phyloP scores from a whole-genome alignment of 1,140 invertebrate genomes.

The Drosophila albomicans region DNA sequence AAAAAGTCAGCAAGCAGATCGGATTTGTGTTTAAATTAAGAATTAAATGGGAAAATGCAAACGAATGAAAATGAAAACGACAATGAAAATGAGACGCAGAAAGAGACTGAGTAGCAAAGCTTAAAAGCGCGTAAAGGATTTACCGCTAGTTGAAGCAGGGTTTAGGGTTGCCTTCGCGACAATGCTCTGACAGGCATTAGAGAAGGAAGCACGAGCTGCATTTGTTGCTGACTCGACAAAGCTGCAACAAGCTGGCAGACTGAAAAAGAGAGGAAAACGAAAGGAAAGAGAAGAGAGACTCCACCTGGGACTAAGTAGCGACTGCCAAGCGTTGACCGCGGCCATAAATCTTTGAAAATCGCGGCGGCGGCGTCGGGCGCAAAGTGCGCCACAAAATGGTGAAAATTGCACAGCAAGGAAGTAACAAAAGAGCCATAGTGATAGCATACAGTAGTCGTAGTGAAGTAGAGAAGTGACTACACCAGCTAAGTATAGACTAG shows the following conservation, averaged over 20 bases:
- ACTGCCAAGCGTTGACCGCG: conserved; percentile 56
- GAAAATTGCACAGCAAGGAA: conserved; percentile 76
- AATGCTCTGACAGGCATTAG: conserved; percentile 75
- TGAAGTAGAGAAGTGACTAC: background rate
- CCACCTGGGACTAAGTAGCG: conserved; percentile 69
- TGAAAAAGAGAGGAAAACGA: background rate
- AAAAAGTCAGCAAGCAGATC: conserved; percentile 77
- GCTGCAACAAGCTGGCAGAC: conserved; percentile 37
- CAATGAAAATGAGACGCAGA: conserved; percentile 22
- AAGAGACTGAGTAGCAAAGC: conserved; percentile 32
- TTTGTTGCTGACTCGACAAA: conserved; percentile 65
- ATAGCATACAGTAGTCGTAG: conserved; percentile 6
- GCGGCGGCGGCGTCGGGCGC: conserved; percentile 76
- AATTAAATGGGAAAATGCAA: conserved; percentile 62
- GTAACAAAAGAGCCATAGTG: conserved; percentile 48
- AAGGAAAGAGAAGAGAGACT: background rate
- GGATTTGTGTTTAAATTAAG: conserved; percentile 80
- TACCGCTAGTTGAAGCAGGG: conserved; percentile 39
- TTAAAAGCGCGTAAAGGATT: conserved; percentile 54
- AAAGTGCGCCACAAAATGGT: conserved; percentile 79
- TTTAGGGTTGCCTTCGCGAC: conserved; percentile 45
- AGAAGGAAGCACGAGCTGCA: conserved; percentile 39
- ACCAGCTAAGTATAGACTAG: background rate
- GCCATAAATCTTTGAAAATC: conserved; percentile 77
- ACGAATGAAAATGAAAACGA: conserved; percentile 55